Evolutionary conservation across 1,140 invertebrate species (phyloP), one percentile per base, ranked within the genome.

Genomic region (Brachionus paranguensis): DNA sequence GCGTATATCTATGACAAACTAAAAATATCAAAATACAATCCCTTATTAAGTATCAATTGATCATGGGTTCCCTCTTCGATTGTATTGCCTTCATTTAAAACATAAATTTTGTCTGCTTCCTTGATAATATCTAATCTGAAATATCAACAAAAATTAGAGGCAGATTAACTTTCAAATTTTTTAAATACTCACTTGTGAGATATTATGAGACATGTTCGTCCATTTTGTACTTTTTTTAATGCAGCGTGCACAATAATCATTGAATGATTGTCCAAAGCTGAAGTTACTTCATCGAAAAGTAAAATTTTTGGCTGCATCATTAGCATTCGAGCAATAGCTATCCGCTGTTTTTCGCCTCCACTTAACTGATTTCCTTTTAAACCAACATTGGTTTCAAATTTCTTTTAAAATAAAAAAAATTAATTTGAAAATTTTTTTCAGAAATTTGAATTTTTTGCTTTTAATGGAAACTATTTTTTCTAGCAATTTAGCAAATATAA

Each of bases 21-120:
- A 65, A 29, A 65, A 8, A 65, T 27, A 10, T 65, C 60, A 65
- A 29, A 65, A 81, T 64, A 81, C 3, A 65, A 24, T 20, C 55
- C 78, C 29, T 65, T 81, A 0, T 64, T 29, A 17, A 3, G 14
- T 7, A 81, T 24, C 43, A 81, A 64, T 64, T 64, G 29, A 64
- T 64, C 17, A 47, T 64, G 53, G 5, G 29, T 81, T 11, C 96
- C 96, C 41, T 94, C 90, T 89, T 98, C 96, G n/a, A 94, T 92
- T 85, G 98, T 95, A 88, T 93, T 92, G 8, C 96, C 96, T 0
- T 96, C 93, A 86, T 93, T 93, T 7, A 98, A 88, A 0, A 97
- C 96, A 2, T 97, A 89, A 85, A 97, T 98, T 88, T 95, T 93
- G 90, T 97, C 94, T 0, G 95, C 95, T 88, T 96, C 93, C 85